Evolutionary conservation across 2,888 invertebrate species (phyloP).

Genomic region (Hirtodrosophila duncani): DNA sequence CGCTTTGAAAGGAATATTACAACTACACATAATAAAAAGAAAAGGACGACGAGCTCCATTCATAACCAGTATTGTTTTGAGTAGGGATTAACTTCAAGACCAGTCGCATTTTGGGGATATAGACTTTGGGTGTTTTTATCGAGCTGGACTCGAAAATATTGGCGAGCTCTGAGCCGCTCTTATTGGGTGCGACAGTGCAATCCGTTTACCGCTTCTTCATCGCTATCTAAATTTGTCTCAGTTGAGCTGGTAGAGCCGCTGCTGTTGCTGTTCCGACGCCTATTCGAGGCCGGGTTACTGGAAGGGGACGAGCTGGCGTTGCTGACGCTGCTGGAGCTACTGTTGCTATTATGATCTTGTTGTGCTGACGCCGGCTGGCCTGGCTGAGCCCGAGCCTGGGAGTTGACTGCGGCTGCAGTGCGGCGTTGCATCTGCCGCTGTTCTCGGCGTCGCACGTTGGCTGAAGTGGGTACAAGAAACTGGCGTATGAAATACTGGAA

Average conservation of each 20-base stretch:
- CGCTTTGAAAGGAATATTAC: too few relatives aligned
- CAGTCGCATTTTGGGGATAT: too few relatives aligned
- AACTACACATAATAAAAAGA: too few relatives aligned
- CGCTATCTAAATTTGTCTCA: conserved; percentile 13
- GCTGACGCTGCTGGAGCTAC: conserved; percentile 31
- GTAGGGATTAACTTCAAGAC: too few relatives aligned
- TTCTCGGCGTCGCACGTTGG: background rate
- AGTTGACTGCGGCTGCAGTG: conserved; percentile 1
- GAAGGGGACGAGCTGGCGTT: conserved; percentile 10
- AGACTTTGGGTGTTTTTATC: too few relatives aligned
- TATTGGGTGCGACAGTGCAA: conserved; percentile 67
- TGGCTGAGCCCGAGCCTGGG: background rate
- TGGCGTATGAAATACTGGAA: conserved; percentile 74
- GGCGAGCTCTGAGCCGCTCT: conserved; percentile 4
- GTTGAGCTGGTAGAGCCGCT: background rate
- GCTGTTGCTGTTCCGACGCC: conserved; percentile 12
- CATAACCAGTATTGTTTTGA: too few relatives aligned
- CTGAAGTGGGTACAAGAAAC: conserved; percentile 54
- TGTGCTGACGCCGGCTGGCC: background rate
- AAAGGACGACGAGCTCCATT: background rate
- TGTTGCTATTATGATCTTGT: background rate
- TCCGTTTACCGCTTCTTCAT: conserved; percentile 37
- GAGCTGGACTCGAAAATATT: too few relatives aligned
- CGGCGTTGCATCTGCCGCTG: background rate
- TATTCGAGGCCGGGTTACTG: background rate